These are phyloP conservation scores for Drosophila auraria DNA, from an alignment of 1,140 invertebrate species.

Conservation along the genomic window DNA sequence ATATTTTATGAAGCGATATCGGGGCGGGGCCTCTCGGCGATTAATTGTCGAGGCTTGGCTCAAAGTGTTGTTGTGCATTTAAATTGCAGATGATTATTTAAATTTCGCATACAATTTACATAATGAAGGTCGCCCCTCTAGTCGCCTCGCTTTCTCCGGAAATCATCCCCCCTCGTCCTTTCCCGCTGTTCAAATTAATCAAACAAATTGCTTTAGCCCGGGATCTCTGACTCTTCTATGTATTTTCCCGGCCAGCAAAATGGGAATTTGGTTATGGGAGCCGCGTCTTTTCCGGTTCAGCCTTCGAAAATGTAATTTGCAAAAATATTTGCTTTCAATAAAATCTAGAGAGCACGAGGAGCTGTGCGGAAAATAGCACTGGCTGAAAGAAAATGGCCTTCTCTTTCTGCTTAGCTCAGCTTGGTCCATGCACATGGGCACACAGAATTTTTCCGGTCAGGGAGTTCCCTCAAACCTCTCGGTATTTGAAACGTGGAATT, in stretches of 20 bases:
- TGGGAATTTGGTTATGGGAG: constrained; percentile 41
- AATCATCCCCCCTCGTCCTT: neutral
- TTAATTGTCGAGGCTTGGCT: constrained; percentile 72
- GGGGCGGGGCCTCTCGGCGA: constrained; percentile 32
- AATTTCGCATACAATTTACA: constrained; percentile 82
- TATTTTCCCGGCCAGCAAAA: constrained; percentile 25
- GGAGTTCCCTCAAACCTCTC: constrained; percentile 26
- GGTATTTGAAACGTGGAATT: neutral
- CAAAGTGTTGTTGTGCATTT: constrained; percentile 80
- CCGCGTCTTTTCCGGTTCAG: constrained; percentile 37
- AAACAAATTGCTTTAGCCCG: constrained; percentile 78
- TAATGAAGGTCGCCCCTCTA: constrained; percentile 72
- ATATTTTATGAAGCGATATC: constrained; percentile 61
- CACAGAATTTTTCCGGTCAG: neutral
- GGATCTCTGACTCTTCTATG: constrained; percentile 43
- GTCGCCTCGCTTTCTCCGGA: neutral
- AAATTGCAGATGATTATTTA: constrained; percentile 84
- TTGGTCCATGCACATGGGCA: constrained; percentile 27
- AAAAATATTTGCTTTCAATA: constrained; percentile 82
- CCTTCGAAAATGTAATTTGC: constrained; percentile 74
- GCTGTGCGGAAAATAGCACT: constrained; percentile 22
- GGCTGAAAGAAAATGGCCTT: constrained; percentile 25
- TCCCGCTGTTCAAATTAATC: constrained; percentile 68
- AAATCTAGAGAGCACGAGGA: constrained; percentile 17
- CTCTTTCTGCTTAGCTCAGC: constrained; percentile 45